A percentile compares a stretch with the other conserved stretches of the same genome.
phyloP scores from a whole-genome alignment of 1,140 invertebrate genomes.

The Saxidomus purpurata region DNA sequence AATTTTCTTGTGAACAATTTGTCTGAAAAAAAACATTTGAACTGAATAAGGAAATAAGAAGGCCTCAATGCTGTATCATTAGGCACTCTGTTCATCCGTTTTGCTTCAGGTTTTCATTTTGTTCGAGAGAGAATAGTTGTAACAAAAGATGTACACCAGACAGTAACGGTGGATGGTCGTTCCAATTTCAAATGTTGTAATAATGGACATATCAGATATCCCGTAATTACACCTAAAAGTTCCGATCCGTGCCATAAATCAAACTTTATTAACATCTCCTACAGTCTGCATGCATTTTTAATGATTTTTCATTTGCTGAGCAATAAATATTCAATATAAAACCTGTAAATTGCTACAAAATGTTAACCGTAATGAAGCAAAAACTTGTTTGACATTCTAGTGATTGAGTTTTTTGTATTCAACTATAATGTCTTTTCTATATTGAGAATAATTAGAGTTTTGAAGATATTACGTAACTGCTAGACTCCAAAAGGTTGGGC shows the following conservation, averaged over 20 bases:
- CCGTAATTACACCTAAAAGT: slow-evolving; percentile 20
- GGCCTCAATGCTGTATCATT: no score
- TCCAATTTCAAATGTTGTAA: slow-evolving; percentile 25
- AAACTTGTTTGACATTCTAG: slow-evolving; percentile 55
- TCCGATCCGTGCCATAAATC: slow-evolving; percentile 42
- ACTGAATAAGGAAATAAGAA: no score
- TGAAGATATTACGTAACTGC: neutral
- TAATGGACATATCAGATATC: slow-evolving; percentile 36
- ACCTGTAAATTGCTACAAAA: slow-evolving; percentile 51
- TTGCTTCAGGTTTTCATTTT: no score
- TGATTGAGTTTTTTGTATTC: slow-evolving; percentile 16
- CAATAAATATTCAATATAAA: slow-evolving; percentile 65
- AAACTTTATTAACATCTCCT: slow-evolving; percentile 63
- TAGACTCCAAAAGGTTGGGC: neutral
- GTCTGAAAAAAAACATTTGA: no score
- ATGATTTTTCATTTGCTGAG: slow-evolving; percentile 59
- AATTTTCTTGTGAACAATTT: no score
- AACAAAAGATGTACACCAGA: neutral
- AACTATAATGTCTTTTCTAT: slow-evolving; percentile 21
- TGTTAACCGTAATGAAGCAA: slow-evolving; percentile 29
- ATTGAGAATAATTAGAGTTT: neutral
- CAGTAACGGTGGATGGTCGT: neutral
- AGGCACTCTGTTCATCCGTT: no score
- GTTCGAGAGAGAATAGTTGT: neutral
- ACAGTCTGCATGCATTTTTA: slow-evolving; percentile 60